Evolutionary conservation across 2,888 invertebrate genomes (phyloP), one percentile per base, ranked within the genome.

Genomic region (Girardia tigrina): DNA sequence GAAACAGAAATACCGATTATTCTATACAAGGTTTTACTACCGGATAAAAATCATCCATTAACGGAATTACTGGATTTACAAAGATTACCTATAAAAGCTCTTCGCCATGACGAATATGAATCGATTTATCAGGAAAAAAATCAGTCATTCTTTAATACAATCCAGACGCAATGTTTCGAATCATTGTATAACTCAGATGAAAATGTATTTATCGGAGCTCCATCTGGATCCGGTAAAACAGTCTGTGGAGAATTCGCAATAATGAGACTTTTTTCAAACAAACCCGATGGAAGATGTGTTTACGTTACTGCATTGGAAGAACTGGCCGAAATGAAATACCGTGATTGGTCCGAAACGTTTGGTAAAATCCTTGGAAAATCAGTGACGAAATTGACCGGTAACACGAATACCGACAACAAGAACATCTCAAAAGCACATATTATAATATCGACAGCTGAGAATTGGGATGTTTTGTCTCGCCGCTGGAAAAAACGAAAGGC

Each of bases 141-240:
- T n/a, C 92, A 94, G 82, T 90, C 90, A 0, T 92, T 94, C 84
- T 97, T 98, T 84, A 98, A 98, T 85, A 94, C 98, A 0, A 95
- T 98, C 77, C 98, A 98, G 85, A 99, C 98, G 0, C 94, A 94
- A 85, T 29, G 97, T 4, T 98, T 98, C 86, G 97, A 97, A 84
- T 92, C 95, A 0, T 91, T 97, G 0, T 98, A 95, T 86, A 95
- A 95, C 83, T 91, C 91, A 0, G 95, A 98, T 82, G 98, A 98
- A 82, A 98, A 95, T 84, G 91, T 97, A 8, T 94, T 97, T 83
- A 90, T 98, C 77, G 86, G 86, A 26, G 86, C 86, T 1, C 86
- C 86, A 0, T 84, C 85, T 70, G 87, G 85, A 12, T 83, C 82
- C 79, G 85, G 84, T 1, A 94, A 94, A 86, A 93, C 94, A 0